These are phyloP conservation scores for Portunus trituberculatus DNA, from an alignment of 1,140 invertebrate species.

Conservation along the genomic window DNA sequence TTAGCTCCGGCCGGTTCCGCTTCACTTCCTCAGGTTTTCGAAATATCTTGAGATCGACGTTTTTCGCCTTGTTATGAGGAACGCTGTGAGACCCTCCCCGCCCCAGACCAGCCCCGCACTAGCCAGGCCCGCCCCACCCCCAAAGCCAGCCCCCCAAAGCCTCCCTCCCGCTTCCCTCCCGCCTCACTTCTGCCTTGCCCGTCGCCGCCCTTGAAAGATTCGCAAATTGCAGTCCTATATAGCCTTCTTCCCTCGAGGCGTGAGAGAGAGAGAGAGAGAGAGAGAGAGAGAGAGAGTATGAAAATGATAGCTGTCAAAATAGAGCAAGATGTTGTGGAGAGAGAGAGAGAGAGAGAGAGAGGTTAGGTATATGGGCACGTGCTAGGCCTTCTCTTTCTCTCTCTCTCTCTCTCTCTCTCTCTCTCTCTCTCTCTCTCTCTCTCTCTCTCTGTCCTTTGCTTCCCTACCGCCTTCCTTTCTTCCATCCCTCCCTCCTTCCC, in stretches of 20 bases:
- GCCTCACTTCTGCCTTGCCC: no score
- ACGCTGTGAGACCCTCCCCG: no score
- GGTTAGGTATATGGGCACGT: background rate
- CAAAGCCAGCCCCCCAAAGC: no score
- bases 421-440: background rate
- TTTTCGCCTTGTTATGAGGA: background rate
- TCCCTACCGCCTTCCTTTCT: background rate
- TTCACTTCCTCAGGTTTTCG: background rate
- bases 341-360: background rate
- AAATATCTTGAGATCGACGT: slow-evolving; percentile 1
- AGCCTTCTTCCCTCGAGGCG: no score
- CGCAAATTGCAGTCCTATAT: no score
- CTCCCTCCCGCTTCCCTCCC: no score
- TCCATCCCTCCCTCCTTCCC: background rate
- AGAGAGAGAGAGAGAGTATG: background rate
- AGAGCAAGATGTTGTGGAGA: no score
- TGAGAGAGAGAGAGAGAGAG: background rate
- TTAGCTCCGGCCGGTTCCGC: background rate
- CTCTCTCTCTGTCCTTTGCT: background rate
- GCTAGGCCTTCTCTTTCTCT: background rate
- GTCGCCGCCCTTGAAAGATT: no score
- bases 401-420: background rate
- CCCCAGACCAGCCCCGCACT: no score
- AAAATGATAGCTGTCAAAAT: no score
- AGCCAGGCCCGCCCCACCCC: no score